Percentiles rank a stretch among this genome's conserved stretches.
Evolutionary conservation across 2,888 invertebrate species (phyloP).

Genomic region (Erebia aethiops): DNA sequence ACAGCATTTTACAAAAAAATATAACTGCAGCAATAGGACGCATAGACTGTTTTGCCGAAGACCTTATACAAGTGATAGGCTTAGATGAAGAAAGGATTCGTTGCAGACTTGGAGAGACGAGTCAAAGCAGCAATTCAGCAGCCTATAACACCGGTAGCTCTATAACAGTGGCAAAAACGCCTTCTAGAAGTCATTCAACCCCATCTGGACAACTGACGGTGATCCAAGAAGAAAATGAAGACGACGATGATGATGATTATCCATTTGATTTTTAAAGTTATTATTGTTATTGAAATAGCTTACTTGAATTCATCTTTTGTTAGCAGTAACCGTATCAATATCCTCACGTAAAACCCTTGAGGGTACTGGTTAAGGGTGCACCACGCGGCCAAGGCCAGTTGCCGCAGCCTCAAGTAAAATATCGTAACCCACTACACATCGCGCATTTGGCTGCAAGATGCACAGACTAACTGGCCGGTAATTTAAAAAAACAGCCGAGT

Average conservation of each 20-base stretch:
- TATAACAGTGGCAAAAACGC: not conserved
- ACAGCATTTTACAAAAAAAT: constrained; percentile 55
- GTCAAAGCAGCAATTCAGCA: not conserved
- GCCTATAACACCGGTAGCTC: not conserved
- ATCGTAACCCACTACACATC: too few species aligned
- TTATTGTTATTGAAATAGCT: not conserved
- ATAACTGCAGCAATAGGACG: constrained; percentile 53
- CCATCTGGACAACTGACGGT: constrained; percentile 47
- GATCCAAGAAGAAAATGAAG: constrained; percentile 61
- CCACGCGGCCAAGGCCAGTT: too few species aligned
- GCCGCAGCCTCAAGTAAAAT: too few species aligned
- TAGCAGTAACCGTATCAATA: too few species aligned
- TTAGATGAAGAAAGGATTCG: constrained; percentile 62
- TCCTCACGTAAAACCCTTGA: too few species aligned
- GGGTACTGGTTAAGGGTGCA: too few species aligned
- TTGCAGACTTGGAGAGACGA: constrained; percentile 50
- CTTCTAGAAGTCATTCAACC: constrained; percentile 11
- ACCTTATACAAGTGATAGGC: constrained; percentile 56
- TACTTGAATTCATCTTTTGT: too few species aligned
- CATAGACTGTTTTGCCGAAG: constrained; percentile 60
- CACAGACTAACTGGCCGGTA: too few species aligned
- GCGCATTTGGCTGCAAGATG: too few species aligned
- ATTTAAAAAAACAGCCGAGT: too few species aligned
- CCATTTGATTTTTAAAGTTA: constrained; percentile 51
- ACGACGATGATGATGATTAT: constrained; percentile 60